Evolutionary conservation across 2,113 vertebrate species (phyloP), one percentile per base, ranked within the genome.

Genomic region (Petaurus breviceps): DNA sequence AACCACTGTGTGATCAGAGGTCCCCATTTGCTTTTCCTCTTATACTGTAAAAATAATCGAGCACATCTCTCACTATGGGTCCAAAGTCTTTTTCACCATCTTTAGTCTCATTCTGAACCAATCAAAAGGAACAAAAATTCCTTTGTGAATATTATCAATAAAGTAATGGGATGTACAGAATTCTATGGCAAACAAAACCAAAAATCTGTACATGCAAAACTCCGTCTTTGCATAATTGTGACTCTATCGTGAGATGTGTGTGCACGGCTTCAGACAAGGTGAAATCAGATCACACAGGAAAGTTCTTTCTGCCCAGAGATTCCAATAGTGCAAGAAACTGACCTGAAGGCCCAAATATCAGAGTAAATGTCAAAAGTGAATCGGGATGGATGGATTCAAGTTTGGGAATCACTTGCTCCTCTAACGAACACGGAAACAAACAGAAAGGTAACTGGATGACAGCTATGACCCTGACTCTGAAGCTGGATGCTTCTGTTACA

Each of bases 281-380:
- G 11, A 31, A 31, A 9, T 16, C 61, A 37, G 61, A 14, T 61
- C 26, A 10, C 57, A 61, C 55, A 57, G 55, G 26, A 57, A 57
- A 31, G 55, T 61, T 61, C 55, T 61, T 61, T 61, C 31, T 68
- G 31, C 61, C 31, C 12, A 95, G 31, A 95, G 95, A 96, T 93
- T 97, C 46, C 43, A 51, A 92, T 28, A 92, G 96, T 3, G 53
- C 89, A 95, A 96, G 53, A 94, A 92, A 89, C 91, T 93, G 84
- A 51, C 57, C 19, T 93, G 31, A 25, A 97, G 52, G n/a, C 92
- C 84, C 84, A 95, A 16, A 11, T 37, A 37, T 37, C 26, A 28
- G 26, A 61, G 57, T 26, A 61, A 95, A 97, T 57, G n/a, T 53
- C 89, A 90, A 95, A 95, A 91, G 61, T 97, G 49, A 95, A 91